Conservation (phyloP, 37 sponge, comb jelly and placozoan species). For the Bolinopsis microptera region DNA sequence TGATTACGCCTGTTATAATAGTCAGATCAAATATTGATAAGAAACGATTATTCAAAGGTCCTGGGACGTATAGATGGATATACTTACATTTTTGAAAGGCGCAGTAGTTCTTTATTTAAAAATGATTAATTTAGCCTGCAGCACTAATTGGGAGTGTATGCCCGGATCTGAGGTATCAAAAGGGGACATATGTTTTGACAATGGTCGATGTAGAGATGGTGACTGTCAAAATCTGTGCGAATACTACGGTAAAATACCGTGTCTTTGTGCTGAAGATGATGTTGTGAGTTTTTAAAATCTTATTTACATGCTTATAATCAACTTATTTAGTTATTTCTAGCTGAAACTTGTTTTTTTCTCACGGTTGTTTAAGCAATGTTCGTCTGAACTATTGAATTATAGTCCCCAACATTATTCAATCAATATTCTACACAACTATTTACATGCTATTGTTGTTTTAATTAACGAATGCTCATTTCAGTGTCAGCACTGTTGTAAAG, state of each 20-base stretch:
- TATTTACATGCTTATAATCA: not conserved
- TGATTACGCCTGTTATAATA: too few relatives aligned
- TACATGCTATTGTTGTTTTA: not conserved
- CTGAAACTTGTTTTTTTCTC: too few relatives aligned
- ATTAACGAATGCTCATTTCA: not conserved
- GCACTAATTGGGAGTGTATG: not conserved
- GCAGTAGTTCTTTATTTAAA: too few relatives aligned
- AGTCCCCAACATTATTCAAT: too few relatives aligned
- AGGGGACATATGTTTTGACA: slow-evolving; percentile 1
- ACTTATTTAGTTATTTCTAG: not conserved
- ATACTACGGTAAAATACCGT: not conserved
- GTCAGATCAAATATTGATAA: too few relatives aligned
- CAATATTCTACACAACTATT: not conserved
- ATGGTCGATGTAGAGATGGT: slow-evolving; percentile 16
- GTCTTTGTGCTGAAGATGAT: not conserved
- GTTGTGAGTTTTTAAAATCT: slow-evolving; percentile 4
- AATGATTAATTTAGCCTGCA: not conserved
- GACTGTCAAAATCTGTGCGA: slow-evolving; percentile 5
- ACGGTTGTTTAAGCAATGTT: too few relatives aligned
- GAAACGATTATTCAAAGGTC: too few relatives aligned
- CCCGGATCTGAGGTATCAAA: not conserved
- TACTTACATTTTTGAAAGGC: too few relatives aligned
- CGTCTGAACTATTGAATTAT: too few relatives aligned
- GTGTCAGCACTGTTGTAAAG: not conserved
- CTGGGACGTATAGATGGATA: too few relatives aligned